Conservation (phyloP, 2,888 invertebrate genomes). For the Melieria crassipennis region DNA sequence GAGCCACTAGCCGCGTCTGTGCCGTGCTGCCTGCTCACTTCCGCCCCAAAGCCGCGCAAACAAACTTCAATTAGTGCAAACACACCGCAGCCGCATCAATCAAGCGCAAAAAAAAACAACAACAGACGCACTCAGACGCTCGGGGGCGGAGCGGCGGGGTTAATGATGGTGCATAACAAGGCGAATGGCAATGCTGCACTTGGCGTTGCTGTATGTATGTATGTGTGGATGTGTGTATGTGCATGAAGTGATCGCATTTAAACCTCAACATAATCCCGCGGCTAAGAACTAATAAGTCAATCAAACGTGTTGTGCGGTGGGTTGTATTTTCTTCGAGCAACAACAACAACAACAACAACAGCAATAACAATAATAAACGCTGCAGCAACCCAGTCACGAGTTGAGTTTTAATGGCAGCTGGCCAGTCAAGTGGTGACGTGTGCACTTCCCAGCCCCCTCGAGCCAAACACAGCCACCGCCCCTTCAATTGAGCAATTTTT, state of each 20-base stretch:
- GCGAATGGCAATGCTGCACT: too few relatives aligned
- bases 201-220: not conserved
- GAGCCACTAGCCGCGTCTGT: not conserved
- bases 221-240: not conserved
- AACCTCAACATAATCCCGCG: slow-evolving; percentile 18
- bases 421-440: too few relatives aligned
- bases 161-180: not conserved
- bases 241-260: not conserved
- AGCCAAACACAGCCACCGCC: too few relatives aligned
- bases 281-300: slow-evolving; percentile 31
- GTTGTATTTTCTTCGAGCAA: not conserved
- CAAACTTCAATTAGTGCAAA: slow-evolving; percentile 45
- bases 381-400: too few relatives aligned
- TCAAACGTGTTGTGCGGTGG: slow-evolving; percentile 14
- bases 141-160: not conserved
- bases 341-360: too few relatives aligned
- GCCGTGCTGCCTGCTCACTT: not conserved
- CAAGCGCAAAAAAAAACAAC: slow-evolving; percentile 38
- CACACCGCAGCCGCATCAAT: slow-evolving; percentile 42
- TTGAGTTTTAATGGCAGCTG: too few relatives aligned
- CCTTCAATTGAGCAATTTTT: too few relatives aligned
- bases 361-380: too few relatives aligned
- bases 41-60: slow-evolving; percentile 13
- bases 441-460: too few relatives aligned
- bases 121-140: not conserved